Evolutionary conservation across 2,888 invertebrate genomes (phyloP).

Genomic region (Diogma glabrata): DNA sequence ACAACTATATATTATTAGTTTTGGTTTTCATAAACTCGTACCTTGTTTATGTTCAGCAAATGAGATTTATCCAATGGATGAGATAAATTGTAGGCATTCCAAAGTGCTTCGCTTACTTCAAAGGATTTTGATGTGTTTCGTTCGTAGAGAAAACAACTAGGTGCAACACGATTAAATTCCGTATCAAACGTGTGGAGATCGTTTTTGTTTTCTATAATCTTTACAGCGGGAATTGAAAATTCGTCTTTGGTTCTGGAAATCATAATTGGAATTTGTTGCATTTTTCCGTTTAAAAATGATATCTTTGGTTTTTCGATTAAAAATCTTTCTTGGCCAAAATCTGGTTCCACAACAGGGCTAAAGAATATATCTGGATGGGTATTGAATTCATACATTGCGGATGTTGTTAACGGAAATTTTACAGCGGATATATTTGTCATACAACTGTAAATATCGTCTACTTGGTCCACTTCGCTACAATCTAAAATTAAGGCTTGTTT

Average conservation of each 20-base stretch:
- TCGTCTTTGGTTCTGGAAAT: constrained; percentile 55
- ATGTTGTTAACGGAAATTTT: neutral
- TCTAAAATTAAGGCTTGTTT: constrained; percentile 48
- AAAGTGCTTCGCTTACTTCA: neutral
- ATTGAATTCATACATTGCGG: neutral
- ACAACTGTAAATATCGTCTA: neutral
- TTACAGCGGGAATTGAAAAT: constrained; percentile 47
- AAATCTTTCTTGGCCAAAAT: constrained; percentile 55
- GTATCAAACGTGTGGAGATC: constrained; percentile 42
- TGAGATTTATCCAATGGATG: neutral
- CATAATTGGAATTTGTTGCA: constrained; percentile 51
- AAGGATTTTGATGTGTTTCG: constrained; percentile 39
- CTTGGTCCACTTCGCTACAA: constrained; percentile 41
- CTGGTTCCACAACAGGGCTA: constrained; percentile 52
- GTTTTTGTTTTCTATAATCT: constrained; percentile 41
- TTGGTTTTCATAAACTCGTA: no score
- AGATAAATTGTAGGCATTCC: neutral
- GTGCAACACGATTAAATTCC: constrained; percentile 50
- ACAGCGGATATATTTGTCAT: neutral
- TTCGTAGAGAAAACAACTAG: constrained; percentile 51
- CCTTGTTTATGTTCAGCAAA: no score
- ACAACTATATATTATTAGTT: no score
- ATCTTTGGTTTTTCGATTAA: constrained; percentile 47
- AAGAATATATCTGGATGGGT: constrained; percentile 38
- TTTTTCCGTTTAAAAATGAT: constrained; percentile 43